phyloP scores from a whole-genome alignment of 2,888 invertebrate species.

The Trissonchulus latispiculum region DNA sequence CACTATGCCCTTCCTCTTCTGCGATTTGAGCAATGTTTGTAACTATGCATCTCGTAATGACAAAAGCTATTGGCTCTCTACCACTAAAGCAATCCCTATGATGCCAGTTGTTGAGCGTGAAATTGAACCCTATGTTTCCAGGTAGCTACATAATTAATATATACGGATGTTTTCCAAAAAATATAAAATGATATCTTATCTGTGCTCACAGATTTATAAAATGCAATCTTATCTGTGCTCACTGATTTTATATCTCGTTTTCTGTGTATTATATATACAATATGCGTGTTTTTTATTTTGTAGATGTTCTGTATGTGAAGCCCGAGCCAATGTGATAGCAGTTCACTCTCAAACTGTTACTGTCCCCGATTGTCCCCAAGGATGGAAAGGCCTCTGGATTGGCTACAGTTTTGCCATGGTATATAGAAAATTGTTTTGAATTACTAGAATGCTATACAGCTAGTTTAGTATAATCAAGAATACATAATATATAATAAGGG shows the following conservation, averaged over 20 bases:
- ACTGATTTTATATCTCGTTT: too few species aligned
- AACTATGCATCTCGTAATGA: slow-evolving; percentile 92
- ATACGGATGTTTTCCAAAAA: too few species aligned
- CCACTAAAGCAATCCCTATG: slow-evolving; percentile 74
- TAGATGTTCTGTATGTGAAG: slow-evolving; percentile 84
- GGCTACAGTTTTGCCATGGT: slow-evolving; percentile 92
- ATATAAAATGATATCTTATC: too few species aligned
- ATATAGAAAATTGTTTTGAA: too few species aligned
- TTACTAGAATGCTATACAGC: too few species aligned
- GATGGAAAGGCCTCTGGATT: slow-evolving; percentile 84
- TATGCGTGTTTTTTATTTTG: background rate
- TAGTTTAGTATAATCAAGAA: too few species aligned
- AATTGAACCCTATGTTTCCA: slow-evolving; percentile 76
- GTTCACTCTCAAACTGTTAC: slow-evolving; percentile 79
- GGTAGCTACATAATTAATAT: too few species aligned
- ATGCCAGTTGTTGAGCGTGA: slow-evolving; percentile 75
- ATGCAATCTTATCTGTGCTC: too few species aligned
- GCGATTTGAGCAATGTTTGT: slow-evolving; percentile 86
- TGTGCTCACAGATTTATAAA: too few species aligned
- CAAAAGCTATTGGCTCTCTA: slow-evolving; percentile 90
- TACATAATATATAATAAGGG: too few species aligned
- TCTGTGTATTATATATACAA: background rate
- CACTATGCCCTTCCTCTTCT: slow-evolving; percentile 92
- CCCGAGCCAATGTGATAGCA: slow-evolving; percentile 84
- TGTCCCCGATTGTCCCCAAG: slow-evolving; percentile 73